Percentiles rank a stretch among this genome's conserved stretches.
phyloP scores from a whole-genome alignment of 2,113 vertebrate genomes.

The Planiliza haematocheilus region DNA sequence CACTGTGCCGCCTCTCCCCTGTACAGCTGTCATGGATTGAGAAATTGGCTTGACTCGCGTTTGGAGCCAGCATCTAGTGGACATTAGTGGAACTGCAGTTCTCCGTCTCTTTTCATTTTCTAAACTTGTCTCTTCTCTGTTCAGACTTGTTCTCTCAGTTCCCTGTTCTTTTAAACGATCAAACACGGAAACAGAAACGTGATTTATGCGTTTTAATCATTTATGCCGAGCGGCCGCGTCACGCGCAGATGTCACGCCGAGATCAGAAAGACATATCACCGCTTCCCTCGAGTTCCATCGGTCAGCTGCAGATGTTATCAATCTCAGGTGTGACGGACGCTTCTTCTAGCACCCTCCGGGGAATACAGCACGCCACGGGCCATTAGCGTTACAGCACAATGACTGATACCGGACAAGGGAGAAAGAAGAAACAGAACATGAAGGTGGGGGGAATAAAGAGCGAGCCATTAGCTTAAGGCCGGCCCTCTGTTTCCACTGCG shows the following conservation, averaged over 20 bases:
- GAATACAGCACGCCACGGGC: constrained; percentile 49
- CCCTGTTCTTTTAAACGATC: too few relatives aligned
- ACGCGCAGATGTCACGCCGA: neutral
- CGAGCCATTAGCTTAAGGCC: neutral
- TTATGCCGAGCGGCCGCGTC: neutral
- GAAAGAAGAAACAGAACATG: constrained; percentile 3
- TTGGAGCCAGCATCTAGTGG: too few relatives aligned
- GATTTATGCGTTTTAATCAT: neutral
- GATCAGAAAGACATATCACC: neutral
- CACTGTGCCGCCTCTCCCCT: too few relatives aligned
- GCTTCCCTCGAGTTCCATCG: neutral
- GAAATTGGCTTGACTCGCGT: too few relatives aligned
- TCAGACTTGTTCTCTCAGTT: too few relatives aligned
- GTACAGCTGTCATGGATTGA: too few relatives aligned
- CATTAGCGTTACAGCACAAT: constrained; percentile 67
- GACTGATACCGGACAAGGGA: constrained; percentile 60
- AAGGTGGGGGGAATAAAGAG: constrained; percentile 17
- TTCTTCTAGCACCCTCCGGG: constrained; percentile 35
- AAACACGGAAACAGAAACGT: neutral
- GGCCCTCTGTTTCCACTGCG: constrained; percentile 25
- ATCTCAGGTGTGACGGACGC: constrained; percentile 53
- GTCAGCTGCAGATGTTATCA: constrained; percentile 29
- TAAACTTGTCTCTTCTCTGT: too few relatives aligned
- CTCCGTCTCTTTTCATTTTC: too few relatives aligned
- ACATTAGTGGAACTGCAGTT: too few relatives aligned